Conservation (phyloP, 2,113 vertebrate genomes). For the Corvus cornix region DNA sequence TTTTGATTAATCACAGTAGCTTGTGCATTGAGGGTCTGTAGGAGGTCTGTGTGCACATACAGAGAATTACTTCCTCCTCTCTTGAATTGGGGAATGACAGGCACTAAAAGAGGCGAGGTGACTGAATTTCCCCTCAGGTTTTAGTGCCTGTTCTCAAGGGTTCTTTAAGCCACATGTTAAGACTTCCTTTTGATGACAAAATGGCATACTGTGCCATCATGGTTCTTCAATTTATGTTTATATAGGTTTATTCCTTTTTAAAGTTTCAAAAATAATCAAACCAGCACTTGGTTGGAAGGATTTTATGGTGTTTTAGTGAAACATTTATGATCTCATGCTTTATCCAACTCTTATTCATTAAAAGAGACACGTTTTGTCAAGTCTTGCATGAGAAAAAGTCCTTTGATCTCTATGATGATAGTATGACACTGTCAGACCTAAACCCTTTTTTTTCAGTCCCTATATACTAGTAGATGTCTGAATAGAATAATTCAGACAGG, state of each 20-base stretch:
- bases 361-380: not conserved
- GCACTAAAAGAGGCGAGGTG: not conserved
- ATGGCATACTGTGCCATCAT: not conserved
- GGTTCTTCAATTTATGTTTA: not conserved
- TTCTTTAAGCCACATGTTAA: not conserved
- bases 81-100: not conserved
- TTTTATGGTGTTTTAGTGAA: not conserved
- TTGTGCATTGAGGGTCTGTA: not conserved
- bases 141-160: not conserved
- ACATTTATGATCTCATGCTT: not conserved
- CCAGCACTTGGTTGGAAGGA: not conserved
- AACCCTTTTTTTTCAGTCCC: slow-evolving; percentile 2
- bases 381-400: not conserved
- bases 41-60: not conserved
- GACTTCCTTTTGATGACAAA: not conserved
- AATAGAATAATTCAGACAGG: slow-evolving; percentile 51
- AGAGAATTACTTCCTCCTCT: not conserved
- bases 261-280: not conserved
- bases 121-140: not conserved
- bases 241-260: not conserved
- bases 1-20: not conserved
- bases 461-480: not conserved
- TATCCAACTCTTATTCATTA: not conserved
- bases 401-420: not conserved
- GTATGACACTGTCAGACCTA: not conserved